Percentiles rank a stretch among this genome's conserved stretches.
Evolutionary conservation across 2,888 invertebrate species (phyloP).

Genomic region (Xestia xanthographa): DNA sequence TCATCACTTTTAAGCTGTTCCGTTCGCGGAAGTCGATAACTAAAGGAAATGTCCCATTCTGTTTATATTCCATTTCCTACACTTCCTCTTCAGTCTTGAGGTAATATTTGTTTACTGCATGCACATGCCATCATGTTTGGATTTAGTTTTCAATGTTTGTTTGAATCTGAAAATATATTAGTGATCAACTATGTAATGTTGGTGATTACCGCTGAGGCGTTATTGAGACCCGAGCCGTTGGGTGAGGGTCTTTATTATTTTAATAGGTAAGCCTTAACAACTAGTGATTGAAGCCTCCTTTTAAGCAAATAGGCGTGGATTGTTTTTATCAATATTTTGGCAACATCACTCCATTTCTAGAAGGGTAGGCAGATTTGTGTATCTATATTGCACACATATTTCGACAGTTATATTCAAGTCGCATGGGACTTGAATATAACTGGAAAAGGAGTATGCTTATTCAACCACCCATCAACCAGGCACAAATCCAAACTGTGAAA

Average conservation of each 20-base stretch:
- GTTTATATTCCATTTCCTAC: conserved; percentile 52
- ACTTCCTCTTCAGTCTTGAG: conserved; percentile 32
- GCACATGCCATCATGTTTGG: conserved; percentile 24
- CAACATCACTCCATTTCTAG: not conserved
- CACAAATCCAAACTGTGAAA: not conserved
- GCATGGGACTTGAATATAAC: too few relatives aligned
- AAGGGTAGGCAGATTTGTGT: not conserved
- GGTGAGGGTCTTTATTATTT: too few relatives aligned
- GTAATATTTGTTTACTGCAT: conserved; percentile 45
- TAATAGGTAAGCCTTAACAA: too few relatives aligned
- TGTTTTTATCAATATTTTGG: not conserved
- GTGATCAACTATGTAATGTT: too few relatives aligned
- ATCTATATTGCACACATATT: not conserved
- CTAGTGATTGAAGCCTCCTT: too few relatives aligned
- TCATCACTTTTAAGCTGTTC: conserved; percentile 10
- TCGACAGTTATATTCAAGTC: not conserved
- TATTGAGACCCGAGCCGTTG: too few relatives aligned
- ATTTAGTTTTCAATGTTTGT: conserved; percentile 18
- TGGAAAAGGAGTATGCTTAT: too few relatives aligned
- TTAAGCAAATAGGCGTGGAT: too few relatives aligned
- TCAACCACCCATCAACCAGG: not conserved
- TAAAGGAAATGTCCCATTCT: conserved; percentile 47
- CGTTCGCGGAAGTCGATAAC: conserved; percentile 28
- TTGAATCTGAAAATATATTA: too few relatives aligned
- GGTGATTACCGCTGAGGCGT: too few relatives aligned